Percentiles rank a stretch among this genome's conserved stretches.
Conservation (phyloP, 2,113 vertebrate species). For the Orycteropus afer region DNA sequence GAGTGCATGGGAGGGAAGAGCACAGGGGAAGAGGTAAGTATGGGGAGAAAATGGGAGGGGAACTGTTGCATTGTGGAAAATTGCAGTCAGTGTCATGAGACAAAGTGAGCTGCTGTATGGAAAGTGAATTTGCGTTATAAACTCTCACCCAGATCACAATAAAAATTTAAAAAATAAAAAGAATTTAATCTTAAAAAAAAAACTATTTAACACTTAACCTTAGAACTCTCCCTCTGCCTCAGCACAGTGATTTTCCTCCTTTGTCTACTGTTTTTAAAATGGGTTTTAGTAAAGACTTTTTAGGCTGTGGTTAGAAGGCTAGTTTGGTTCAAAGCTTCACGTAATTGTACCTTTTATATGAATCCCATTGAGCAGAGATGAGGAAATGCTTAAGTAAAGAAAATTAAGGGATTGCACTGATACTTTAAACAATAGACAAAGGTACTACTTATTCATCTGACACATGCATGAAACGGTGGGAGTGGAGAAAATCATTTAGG, state of each 20-base stretch:
- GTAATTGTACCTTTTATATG: neutral
- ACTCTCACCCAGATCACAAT: no score
- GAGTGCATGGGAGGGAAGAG: no score
- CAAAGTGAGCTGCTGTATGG: no score
- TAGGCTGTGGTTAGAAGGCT: neutral
- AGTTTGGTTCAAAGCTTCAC: neutral
- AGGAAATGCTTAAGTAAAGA: neutral
- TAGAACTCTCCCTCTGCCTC: neutral
- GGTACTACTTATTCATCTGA: neutral
- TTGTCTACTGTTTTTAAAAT: neutral
- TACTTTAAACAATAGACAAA: neutral
- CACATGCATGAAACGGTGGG: neutral
- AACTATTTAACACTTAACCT: no score
- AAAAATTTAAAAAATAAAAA: no score
- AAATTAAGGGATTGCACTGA: no score
- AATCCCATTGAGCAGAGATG: neutral
- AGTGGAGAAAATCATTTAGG: neutral
- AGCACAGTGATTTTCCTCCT: neutral
- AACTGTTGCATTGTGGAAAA: no score
- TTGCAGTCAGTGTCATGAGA: no score
- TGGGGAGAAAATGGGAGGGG: no score
- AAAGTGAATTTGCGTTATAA: no score
- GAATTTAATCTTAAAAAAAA: no score
- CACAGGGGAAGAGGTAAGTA: no score
- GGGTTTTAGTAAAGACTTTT: neutral